phyloP scores from a whole-genome alignment of 2,888 invertebrate species.

The Xanthia togata region DNA sequence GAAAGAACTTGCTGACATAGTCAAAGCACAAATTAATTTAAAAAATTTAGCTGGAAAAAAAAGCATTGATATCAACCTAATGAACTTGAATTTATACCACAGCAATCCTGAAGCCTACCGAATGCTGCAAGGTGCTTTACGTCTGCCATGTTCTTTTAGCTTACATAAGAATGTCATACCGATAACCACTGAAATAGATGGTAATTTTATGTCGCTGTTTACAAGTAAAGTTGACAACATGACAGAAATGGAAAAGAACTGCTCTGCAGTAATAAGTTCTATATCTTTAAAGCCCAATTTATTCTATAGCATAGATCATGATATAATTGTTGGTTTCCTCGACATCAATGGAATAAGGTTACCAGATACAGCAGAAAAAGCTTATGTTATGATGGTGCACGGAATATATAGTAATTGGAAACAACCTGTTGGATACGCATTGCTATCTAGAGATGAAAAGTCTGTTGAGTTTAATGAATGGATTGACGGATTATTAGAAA shows the following conservation, averaged over 20 bases:
- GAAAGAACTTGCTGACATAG: constrained; percentile 49
- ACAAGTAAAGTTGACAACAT: constrained; percentile 42
- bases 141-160: constrained; percentile 49
- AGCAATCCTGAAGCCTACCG: constrained; percentile 61
- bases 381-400: constrained; percentile 63
- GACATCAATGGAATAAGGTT: constrained; percentile 62
- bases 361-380: constrained; percentile 58
- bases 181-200: constrained; percentile 55
- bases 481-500: constrained; percentile 64
- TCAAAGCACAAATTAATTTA: constrained; percentile 52
- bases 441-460: constrained; percentile 54
- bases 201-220: constrained; percentile 52
- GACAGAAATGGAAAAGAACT: constrained; percentile 62
- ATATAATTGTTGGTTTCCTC: constrained; percentile 66
- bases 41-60: constrained; percentile 42
- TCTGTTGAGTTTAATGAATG: constrained; percentile 53
- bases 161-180: constrained; percentile 36
- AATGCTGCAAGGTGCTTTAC: constrained; percentile 51
- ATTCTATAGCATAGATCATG: constrained; percentile 60
- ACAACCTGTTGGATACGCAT: constrained; percentile 62
- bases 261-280: constrained; percentile 49
- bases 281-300: constrained; percentile 62
- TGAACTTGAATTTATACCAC: constrained; percentile 63
- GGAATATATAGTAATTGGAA: constrained; percentile 64
- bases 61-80: constrained; percentile 41